Percentiles rank a stretch among this genome's conserved stretches.
phyloP scores from a whole-genome alignment of 2,113 vertebrate genomes.

The Nesogale talazaci region DNA sequence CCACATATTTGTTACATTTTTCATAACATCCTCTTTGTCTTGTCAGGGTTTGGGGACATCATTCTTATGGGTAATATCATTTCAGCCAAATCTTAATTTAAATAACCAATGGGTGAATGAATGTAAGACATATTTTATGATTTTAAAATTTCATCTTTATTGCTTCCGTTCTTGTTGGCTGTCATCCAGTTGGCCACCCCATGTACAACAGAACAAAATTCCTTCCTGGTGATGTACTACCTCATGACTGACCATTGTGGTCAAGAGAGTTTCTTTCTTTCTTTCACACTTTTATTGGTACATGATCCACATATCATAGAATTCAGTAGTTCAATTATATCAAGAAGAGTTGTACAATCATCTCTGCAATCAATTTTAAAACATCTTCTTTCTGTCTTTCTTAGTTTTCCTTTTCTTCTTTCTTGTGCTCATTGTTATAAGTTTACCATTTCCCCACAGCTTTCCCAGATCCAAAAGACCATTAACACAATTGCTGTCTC shows the following conservation, averaged over 20 bases:
- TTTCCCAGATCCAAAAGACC: too few relatives aligned
- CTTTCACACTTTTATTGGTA: too few relatives aligned
- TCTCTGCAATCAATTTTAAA: too few relatives aligned
- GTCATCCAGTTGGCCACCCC: neutral
- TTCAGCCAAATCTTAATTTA: neutral
- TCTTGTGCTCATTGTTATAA: too few relatives aligned
- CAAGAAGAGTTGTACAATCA: too few relatives aligned
- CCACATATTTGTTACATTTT: neutral
- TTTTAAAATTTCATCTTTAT: neutral
- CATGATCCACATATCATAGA: too few relatives aligned
- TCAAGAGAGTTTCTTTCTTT: neutral
- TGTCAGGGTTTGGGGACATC: neutral
- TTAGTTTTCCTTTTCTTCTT: too few relatives aligned
- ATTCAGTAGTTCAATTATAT: too few relatives aligned
- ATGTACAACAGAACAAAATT: neutral
- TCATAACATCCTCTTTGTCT: neutral
- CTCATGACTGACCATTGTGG: neutral
- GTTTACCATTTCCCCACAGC: too few relatives aligned
- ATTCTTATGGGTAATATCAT: neutral
- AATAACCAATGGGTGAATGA: neutral
- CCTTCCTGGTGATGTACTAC: neutral
- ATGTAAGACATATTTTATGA: neutral
- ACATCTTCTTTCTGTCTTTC: too few relatives aligned
- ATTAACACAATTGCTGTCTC: too few relatives aligned
- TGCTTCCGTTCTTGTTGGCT: neutral